These are phyloP conservation scores for Drosophila affinis DNA, from an alignment of 2,888 invertebrate genomes.

Conservation along the genomic window DNA sequence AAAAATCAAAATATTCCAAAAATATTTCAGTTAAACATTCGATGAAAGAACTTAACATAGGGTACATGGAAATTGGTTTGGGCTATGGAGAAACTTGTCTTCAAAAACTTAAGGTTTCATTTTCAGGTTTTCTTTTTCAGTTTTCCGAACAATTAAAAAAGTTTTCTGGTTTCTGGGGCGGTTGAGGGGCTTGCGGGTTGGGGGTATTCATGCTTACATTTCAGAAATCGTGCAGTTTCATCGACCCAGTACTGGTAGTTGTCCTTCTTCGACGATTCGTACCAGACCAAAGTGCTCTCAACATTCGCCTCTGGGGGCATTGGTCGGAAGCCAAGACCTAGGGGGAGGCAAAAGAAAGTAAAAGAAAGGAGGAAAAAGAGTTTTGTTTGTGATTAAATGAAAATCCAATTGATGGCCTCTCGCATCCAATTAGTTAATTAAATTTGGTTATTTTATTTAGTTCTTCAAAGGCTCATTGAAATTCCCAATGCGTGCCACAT, in stretches of 20 bases:
- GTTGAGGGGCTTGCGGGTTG: neutral
- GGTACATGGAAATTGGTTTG: neutral
- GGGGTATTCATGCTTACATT: constrained; percentile 85
- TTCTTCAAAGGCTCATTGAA: neutral
- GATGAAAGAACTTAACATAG: neutral
- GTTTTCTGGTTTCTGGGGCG: neutral
- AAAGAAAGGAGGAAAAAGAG: constrained; percentile 1
- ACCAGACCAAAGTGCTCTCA: constrained; percentile 98
- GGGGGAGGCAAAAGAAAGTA: neutral
- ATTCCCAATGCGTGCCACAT: neutral
- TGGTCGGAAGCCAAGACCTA: constrained; percentile 98
- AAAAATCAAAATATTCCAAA: constrained; percentile 5
- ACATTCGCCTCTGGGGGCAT: constrained; percentile 96
- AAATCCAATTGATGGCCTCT: constrained; percentile 15
- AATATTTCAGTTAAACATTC: neutral
- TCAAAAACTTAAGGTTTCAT: neutral
- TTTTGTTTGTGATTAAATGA: neutral
- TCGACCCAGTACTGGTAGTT: constrained; percentile 92
- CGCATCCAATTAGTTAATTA: constrained; percentile 77
- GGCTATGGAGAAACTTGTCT: neutral
- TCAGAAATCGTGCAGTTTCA: constrained; percentile 90
- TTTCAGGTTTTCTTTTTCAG: neutral
- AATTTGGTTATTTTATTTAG: constrained; percentile 37
- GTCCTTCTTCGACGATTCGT: constrained; percentile 87
- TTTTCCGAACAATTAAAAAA: neutral